These are phyloP conservation scores for Trinectes maculatus DNA, from an alignment of 2,113 vertebrate species.

Conservation along the genomic window DNA sequence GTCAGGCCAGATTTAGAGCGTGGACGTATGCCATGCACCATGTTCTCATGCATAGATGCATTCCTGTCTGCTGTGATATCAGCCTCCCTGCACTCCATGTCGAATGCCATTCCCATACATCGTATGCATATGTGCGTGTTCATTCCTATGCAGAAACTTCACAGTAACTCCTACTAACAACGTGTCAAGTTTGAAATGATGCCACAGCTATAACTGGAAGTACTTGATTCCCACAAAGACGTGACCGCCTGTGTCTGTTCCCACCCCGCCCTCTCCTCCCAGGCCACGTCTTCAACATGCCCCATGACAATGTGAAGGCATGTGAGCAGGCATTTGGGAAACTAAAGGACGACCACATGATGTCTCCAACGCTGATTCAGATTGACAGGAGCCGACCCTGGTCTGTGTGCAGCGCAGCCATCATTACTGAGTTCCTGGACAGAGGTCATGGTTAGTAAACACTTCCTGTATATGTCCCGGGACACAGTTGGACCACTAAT, in stretches of 20 bases:
- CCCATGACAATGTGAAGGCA: constrained; percentile 95
- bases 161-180: too few relatives aligned
- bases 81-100: constrained; percentile 24
- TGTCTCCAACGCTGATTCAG: constrained; percentile 98
- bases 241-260: constrained; percentile 16
- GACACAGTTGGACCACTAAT: constrained; percentile 25
- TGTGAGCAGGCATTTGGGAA: constrained; percentile 95
- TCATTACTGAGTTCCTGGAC: constrained; percentile 96
- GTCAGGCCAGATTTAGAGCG: constrained; percentile 34
- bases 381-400: constrained; percentile 93
- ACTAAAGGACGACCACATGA: constrained; percentile 96
- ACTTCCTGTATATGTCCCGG: constrained; percentile 38
- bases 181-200: neutral
- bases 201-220: constrained; percentile 1
- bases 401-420: constrained; percentile 95
- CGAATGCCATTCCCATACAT: neutral
- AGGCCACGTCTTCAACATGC: constrained; percentile 99
- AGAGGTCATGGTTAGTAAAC: constrained; percentile 90
- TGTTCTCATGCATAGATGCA: constrained; percentile 53
- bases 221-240: neutral
- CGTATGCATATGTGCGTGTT: constrained; percentile 5
- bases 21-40: constrained; percentile 34
- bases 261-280: neutral
- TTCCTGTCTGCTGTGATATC: constrained; percentile 56
- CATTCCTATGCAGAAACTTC: neutral